Percentiles rank a stretch among this genome's conserved stretches.
Conservation (phyloP, 2,113 vertebrate genomes). For the Montifringilla adamsi region DNA sequence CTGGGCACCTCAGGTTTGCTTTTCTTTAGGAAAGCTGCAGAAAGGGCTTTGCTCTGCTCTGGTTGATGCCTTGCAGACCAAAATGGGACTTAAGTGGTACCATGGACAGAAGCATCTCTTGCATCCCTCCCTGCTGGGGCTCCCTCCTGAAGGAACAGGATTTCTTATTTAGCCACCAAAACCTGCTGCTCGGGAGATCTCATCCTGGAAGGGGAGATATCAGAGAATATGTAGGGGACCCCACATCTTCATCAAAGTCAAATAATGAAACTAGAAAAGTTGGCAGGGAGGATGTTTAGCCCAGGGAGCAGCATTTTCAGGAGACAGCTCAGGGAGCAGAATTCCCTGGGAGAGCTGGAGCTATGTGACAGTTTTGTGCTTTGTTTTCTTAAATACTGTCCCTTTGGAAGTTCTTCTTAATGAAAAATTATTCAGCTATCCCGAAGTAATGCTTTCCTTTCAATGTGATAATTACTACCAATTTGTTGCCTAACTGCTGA, state of each 20-base stretch:
- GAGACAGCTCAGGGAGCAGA: neutral
- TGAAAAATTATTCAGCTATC: slow-evolving; percentile 39
- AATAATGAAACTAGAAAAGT: neutral
- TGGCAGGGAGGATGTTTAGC: neutral
- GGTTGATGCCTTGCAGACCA: neutral
- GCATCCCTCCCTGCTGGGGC: neutral
- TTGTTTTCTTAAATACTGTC: slow-evolving; percentile 17
- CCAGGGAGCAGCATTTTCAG: neutral
- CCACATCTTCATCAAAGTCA: neutral
- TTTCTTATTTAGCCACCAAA: neutral
- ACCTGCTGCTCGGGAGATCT: neutral
- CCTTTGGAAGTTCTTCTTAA: slow-evolving; percentile 14
- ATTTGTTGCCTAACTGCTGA: neutral
- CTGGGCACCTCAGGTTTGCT: neutral
- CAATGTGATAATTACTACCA: slow-evolving; percentile 8
- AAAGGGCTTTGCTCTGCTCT: neutral
- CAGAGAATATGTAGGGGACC: neutral
- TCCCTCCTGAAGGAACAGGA: neutral
- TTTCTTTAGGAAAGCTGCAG: neutral
- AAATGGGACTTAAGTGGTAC: neutral
- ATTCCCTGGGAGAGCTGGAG: neutral
- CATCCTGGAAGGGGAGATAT: neutral
- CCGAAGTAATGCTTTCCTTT: neutral
- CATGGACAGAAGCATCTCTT: neutral
- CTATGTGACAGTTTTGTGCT: neutral